Base-by-base conservation (phyloP, 35 echinoderm and acorn worm species). In the Ptychodera flava region DNA sequence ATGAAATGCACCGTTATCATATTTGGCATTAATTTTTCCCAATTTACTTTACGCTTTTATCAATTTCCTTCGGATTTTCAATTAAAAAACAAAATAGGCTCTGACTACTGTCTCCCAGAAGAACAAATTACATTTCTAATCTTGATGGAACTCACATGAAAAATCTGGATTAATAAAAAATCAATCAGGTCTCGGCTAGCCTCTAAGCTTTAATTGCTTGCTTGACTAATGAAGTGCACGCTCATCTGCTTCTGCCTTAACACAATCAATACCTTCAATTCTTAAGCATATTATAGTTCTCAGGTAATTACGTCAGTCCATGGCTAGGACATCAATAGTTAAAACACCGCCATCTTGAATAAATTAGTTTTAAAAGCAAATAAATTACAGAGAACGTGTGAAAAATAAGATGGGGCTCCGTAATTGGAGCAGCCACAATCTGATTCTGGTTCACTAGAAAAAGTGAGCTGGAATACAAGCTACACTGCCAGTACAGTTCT, bases 91-190 rank as follows among this genome's bases (percentile, higher is more conserved):
- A 64, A 64, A 64, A 64, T 64, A 64, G 45, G 45, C 6, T 64
- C 45, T 64, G 45, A 64, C 45, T 64, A 64, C 45, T 64, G 45
- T 64, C 45, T 64, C 45, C 45, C 45, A 64, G 45, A 64, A 64
- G 45, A 64, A 64, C 45, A 64, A 64, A 64, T 64, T 64, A 64
- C 45, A 22, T 64, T 64, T 64, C 45, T 64, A 64, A 64, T 64
- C 45, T 64, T 64, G 45, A 64, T 64, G 22, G 45, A 64, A 64
- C 45, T 64, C 45, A 22, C 45, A 64, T 64, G 45, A 64, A 64
- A 64, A 64, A 64, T 64, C 45, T 64, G 45, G 45, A 64, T 64
- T 64, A 64, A 64, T 64, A 64, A 64, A 64, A 64, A 64, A 64
- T 64, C 45, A 64, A 64, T 64, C 45, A 64, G 45, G 45, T 64